Evolutionary conservation across 2,888 invertebrate genomes (phyloP).

Genomic region (Gymnocheta viridis): DNA sequence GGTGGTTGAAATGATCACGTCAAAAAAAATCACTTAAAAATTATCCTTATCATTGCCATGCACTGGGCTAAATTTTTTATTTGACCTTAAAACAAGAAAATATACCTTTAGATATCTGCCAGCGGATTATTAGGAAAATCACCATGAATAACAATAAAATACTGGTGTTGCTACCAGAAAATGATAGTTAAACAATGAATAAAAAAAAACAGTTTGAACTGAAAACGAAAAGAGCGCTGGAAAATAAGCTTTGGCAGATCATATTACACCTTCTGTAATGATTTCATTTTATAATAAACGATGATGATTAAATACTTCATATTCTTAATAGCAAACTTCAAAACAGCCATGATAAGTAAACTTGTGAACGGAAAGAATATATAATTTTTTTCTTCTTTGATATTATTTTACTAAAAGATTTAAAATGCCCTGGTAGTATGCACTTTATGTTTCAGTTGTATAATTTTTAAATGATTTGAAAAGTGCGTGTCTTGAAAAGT

Average conservation of each 20-base stretch:
- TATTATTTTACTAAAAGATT: not conserved
- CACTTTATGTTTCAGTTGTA: conserved; percentile 4
- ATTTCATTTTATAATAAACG: conserved; percentile 63
- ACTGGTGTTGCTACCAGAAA: conserved; percentile 22
- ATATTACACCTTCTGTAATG: conserved; percentile 62
- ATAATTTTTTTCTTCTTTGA: not conserved
- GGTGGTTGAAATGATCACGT: too few species aligned
- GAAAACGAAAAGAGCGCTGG: not conserved
- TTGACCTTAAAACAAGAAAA: not conserved
- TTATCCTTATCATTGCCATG: not conserved
- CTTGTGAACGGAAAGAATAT: not conserved
- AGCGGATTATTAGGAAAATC: not conserved
- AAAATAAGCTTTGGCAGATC: conserved; percentile 45
- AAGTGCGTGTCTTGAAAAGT: conserved; percentile 51
- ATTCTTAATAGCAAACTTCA: conserved; percentile 21
- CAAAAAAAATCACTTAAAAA: too few species aligned
- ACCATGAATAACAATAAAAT: conserved; percentile 39
- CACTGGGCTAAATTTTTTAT: not conserved
- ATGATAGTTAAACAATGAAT: conserved; percentile 22
- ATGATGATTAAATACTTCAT: conserved; percentile 66
- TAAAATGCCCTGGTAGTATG: not conserved
- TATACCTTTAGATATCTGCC: conserved; percentile 1
- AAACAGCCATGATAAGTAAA: not conserved
- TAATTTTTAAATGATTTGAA: conserved; percentile 42
- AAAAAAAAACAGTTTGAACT: conserved; percentile 8